Percentiles rank a stretch among this genome's conserved stretches.
Conservation (phyloP, 2,797 vertebrate species). For the Florisuga fusca region DNA sequence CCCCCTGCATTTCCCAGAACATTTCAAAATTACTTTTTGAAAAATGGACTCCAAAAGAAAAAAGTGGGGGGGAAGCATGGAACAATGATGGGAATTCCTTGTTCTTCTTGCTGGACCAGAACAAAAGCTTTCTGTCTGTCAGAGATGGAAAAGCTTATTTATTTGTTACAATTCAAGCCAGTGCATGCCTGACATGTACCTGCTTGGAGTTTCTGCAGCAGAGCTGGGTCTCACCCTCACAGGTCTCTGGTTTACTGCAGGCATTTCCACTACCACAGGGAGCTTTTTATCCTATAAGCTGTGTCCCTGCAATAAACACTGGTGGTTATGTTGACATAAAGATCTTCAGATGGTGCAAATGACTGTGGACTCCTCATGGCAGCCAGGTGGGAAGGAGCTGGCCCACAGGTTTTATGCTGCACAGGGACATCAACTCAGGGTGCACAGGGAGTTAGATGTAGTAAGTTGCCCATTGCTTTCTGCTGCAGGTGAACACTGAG, state of each 20-base stretch:
- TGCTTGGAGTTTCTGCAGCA: not conserved
- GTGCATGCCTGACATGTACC: not conserved
- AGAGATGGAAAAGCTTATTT: not conserved
- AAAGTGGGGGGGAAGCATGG: not conserved
- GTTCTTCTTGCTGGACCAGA: not conserved
- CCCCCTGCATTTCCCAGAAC: slow-evolving; percentile 63
- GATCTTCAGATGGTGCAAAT: not conserved
- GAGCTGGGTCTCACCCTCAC: not conserved
- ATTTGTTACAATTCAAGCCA: not conserved
- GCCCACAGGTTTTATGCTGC: not conserved
- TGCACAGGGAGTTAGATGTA: not conserved
- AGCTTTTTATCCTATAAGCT: not conserved
- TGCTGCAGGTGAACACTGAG: not conserved
- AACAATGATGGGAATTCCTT: slow-evolving; percentile 66
- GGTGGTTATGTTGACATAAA: not conserved
- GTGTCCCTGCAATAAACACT: not conserved
- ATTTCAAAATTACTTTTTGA: slow-evolving; percentile 74
- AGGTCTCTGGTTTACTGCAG: not conserved
- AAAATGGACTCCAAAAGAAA: slow-evolving; percentile 53
- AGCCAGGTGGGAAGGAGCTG: not conserved
- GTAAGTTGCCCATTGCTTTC: not conserved
- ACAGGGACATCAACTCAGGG: rapidly evolving
- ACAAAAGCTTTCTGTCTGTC: slow-evolving; percentile 37
- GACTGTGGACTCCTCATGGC: not conserved
- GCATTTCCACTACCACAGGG: not conserved